Evolutionary conservation across 2,797 vertebrate genomes (phyloP).

Genomic region (Poeciliopsis turneri): DNA sequence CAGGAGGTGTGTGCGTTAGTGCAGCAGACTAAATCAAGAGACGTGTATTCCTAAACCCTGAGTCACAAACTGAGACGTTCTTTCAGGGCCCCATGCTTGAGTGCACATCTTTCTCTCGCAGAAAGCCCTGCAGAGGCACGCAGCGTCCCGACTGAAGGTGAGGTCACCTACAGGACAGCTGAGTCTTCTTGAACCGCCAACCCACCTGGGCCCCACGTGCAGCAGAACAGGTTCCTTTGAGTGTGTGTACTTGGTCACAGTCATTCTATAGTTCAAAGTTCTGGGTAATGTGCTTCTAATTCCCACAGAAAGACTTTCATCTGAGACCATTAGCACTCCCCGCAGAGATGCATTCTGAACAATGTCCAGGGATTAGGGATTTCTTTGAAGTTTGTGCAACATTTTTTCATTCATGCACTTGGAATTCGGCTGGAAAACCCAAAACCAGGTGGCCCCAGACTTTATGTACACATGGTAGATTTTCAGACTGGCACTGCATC

Average conservation of each 20-base stretch:
- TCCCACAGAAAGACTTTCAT: constrained; percentile 42
- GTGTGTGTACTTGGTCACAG: constrained; percentile 7
- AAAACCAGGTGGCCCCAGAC: constrained; percentile 40
- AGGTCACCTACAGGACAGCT: constrained; percentile 53
- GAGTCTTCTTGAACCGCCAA: constrained; percentile 23
- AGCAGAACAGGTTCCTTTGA: constrained; percentile 54
- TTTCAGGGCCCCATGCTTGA: constrained; percentile 21
- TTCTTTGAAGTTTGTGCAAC: constrained; percentile 52
- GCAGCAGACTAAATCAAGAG: constrained; percentile 30
- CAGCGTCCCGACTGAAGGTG: constrained; percentile 26
- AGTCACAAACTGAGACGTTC: constrained; percentile 58
- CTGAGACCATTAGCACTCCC: constrained; percentile 21
- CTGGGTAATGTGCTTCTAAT: constrained; percentile 46
- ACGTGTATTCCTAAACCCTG: constrained; percentile 43
- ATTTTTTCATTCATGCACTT: constrained; percentile 39
- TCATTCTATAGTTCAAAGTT: constrained; percentile 58
- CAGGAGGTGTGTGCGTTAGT: constrained; percentile 36
- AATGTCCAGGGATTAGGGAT: constrained; percentile 44
- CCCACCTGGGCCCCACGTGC: constrained; percentile 54
- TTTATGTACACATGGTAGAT: constrained; percentile 12
- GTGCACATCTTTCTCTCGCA: constrained; percentile 9
- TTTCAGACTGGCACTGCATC: constrained; percentile 23
- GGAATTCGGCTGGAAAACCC: constrained; percentile 28
- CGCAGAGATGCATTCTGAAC: constrained; percentile 35
- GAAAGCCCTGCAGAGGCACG: constrained; percentile 15